These are phyloP conservation scores for Etia nguti DNA, from an alignment of 2,113 vertebrate genomes.

Conservation along the genomic window DNA sequence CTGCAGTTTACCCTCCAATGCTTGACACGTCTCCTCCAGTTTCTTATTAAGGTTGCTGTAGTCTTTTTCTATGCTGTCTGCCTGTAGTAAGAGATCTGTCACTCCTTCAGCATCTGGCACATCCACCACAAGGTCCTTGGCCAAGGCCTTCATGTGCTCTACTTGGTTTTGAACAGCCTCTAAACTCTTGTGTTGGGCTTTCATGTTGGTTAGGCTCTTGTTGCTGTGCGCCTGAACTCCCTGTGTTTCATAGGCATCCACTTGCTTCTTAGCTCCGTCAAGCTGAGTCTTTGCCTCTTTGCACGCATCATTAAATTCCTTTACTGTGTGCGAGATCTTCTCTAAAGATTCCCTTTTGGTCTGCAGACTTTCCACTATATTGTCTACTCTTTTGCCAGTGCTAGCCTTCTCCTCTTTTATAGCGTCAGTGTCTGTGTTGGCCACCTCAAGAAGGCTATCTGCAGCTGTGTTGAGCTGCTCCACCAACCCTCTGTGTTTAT, in stretches of 20 bases:
- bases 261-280: slow-evolving; percentile 79
- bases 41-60: slow-evolving; percentile 75
- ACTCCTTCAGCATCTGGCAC: slow-evolving; percentile 83
- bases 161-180: slow-evolving; percentile 79
- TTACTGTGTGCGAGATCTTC: slow-evolving; percentile 81
- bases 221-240: slow-evolving; percentile 86
- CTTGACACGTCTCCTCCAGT: slow-evolving; percentile 81
- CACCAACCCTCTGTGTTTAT: slow-evolving; percentile 85
- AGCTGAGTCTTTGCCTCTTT: slow-evolving; percentile 83
- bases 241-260: slow-evolving; percentile 76
- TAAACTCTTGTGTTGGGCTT: slow-evolving; percentile 87
- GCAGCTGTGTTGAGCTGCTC: slow-evolving; percentile 82
- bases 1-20: slow-evolving; percentile 89
- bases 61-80: slow-evolving; percentile 79
- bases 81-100: slow-evolving; percentile 82
- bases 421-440: slow-evolving; percentile 79
- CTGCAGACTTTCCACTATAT: slow-evolving; percentile 79
- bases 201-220: slow-evolving; percentile 87
- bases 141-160: slow-evolving; percentile 78
- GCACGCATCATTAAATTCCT: slow-evolving; percentile 84
- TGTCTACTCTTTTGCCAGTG: slow-evolving; percentile 78
- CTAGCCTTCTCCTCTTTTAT: slow-evolving; percentile 76
- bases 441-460: slow-evolving; percentile 79
- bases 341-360: slow-evolving; percentile 82
- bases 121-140: slow-evolving; percentile 81